A percentile compares a stretch with the other conserved stretches of the same genome.
These are phyloP conservation scores for Chitala chitala DNA, from an alignment of 2,113 vertebrate species.

Conservation along the genomic window DNA sequence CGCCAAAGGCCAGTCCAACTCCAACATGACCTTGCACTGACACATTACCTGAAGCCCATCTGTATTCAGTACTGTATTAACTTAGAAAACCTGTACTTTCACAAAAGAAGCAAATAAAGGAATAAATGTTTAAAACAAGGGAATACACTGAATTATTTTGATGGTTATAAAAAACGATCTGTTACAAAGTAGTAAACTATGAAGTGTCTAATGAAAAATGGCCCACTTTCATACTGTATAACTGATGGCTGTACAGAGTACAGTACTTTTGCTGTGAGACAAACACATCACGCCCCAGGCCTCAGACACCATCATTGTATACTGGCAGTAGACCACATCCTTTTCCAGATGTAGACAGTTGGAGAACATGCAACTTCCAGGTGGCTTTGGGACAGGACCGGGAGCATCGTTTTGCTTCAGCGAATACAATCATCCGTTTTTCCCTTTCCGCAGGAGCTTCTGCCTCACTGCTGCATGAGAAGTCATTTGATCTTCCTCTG, in stretches of 20 bases:
- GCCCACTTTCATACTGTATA: neutral
- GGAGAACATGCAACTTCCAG: neutral
- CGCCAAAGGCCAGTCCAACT: no score
- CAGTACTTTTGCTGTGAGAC: neutral
- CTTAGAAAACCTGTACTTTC: no score
- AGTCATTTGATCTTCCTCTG: slow-evolving; percentile 20
- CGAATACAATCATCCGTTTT: neutral
- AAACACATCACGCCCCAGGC: neutral
- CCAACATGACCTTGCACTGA: no score
- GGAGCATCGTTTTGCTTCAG: neutral
- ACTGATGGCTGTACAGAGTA: neutral
- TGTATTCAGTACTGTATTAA: no score
- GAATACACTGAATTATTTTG: no score
- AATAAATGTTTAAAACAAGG: no score
- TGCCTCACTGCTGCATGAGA: slow-evolving; percentile 12
- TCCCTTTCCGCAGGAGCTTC: neutral
- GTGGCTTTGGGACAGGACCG: neutral
- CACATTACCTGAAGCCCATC: no score
- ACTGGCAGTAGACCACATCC: neutral
- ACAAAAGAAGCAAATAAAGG: no score
- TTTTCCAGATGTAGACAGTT: neutral
- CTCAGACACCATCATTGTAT: neutral
- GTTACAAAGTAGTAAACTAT: neutral
- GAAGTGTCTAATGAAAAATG: neutral
- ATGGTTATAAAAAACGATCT: no score